Base-by-base conservation (phyloP, 1,140 invertebrate genomes). In the Drosophila aff. region DNA sequence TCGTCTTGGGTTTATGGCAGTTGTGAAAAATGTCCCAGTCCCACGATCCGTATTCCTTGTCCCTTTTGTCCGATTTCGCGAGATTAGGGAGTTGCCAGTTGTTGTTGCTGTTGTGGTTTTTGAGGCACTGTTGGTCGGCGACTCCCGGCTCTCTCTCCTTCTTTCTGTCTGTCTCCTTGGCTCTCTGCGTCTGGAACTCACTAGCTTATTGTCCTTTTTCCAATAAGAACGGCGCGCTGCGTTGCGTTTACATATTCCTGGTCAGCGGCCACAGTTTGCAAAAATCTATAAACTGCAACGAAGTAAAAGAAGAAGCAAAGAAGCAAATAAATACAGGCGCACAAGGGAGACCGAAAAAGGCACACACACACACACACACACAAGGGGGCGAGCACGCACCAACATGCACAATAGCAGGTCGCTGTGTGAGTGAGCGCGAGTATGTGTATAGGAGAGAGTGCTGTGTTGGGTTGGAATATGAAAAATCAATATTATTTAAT, bases 241-340 rank as follows among this genome's bases (percentile, higher is more conserved):
- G 66, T 90, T 81, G 77, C 60, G 79, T 85, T 92, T 92, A 92
- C 91, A 92, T 92, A 92, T 92, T 92, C 87, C 82, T 81, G 57
- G 78, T 86, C 74, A 74, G 79, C 84, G 77, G 81, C 62, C 85
- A 81, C 81, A 89, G 74, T 85, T 76, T 85, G 86, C 86, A 86
- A 92, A 92, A 92, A 91, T 92, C 87, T 84, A 92, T 92, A 92
- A 92, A 92, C 91, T 92, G 91, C 86, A 92, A 92, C 79, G 82
- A 92, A 86, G 59, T 41, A 50, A 63, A 76, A 75, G 50, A 72
- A 65, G 72, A 68, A 63, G 68, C 43, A 78, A 62, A 74, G 68
- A 75, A 81, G 62, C 76, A 82, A 78, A 84, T 83, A 79, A 87
- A 87, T 81, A 79, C 59, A 79, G 62, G 78, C 58, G 52, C 82